phyloP scores from a whole-genome alignment of 2,113 vertebrate species.

The Nettapus auritus region DNA sequence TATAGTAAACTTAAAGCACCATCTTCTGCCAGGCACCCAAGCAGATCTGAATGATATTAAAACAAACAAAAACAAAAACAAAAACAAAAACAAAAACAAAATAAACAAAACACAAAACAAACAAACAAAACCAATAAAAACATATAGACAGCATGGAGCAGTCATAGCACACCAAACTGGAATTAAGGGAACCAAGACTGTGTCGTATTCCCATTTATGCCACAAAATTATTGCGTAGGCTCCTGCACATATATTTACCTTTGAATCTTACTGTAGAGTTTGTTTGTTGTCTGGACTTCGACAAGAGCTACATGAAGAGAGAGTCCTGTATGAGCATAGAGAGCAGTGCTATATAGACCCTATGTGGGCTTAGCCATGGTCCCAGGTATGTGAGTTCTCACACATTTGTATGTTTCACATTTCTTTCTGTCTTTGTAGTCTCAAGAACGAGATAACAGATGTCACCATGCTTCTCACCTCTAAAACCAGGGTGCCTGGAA shows the following conservation, averaged over 20 bases:
- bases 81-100: too few relatives aligned
- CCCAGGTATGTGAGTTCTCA: background rate
- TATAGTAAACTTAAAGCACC: fast-evolving
- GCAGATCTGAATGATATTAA: background rate
- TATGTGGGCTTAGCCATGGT: background rate
- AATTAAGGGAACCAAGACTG: background rate
- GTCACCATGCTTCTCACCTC: background rate
- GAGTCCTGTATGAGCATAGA: background rate
- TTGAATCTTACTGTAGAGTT: background rate
- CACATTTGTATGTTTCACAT: background rate
- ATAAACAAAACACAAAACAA: too few relatives aligned
- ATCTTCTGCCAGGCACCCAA: background rate
- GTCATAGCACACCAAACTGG: fast-evolving
- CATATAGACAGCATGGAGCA: background rate
- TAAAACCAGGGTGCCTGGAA: fast-evolving
- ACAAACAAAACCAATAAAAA: background rate
- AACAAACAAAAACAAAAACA: too few relatives aligned
- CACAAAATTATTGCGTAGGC: background rate
- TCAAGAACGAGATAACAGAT: background rate
- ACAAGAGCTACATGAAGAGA: background rate
- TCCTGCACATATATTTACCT: background rate
- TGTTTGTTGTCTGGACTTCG: background rate
- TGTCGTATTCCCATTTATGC: background rate
- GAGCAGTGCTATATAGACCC: background rate
- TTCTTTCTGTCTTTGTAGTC: background rate